Percentiles rank a stretch among this genome's conserved stretches.
phyloP scores from a whole-genome alignment of 2,888 invertebrate genomes.

The Meloe dianella region DNA sequence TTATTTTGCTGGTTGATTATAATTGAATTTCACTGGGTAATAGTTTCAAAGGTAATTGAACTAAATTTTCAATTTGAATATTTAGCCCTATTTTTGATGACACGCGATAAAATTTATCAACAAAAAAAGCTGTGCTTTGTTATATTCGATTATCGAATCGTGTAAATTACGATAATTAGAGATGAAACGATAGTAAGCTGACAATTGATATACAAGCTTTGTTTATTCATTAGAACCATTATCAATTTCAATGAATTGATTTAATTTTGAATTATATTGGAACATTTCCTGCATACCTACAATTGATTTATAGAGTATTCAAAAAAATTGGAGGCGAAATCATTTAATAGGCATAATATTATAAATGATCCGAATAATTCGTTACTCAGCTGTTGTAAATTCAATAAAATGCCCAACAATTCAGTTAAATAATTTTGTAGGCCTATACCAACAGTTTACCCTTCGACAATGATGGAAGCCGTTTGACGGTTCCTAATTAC shows the following conservation, averaged over 20 bases:
- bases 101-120: neutral
- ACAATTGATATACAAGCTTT: conserved; percentile 2
- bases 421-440: neutral
- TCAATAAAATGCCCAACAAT: neutral
- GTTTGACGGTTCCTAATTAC: conserved; percentile 27
- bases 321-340: neutral
- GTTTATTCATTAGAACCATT: neutral
- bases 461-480: conserved; percentile 15
- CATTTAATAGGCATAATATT: neutral
- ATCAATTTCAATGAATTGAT: neutral
- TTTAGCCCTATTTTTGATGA: neutral
- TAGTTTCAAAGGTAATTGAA: neutral
- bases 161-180: conserved; percentile 12
- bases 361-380: neutral
- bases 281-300: neutral
- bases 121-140: conserved; percentile 4
- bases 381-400: neutral
- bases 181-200: conserved; percentile 3
- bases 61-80: neutral
- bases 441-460: neutral
- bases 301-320: neutral
- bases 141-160: conserved; percentile 5
- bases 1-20: neutral
- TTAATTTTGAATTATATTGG: too few species aligned
- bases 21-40: neutral